Percentiles rank a stretch among this genome's conserved stretches.
phyloP scores from a whole-genome alignment of 2,888 invertebrate species.

The Cantharis rustica region DNA sequence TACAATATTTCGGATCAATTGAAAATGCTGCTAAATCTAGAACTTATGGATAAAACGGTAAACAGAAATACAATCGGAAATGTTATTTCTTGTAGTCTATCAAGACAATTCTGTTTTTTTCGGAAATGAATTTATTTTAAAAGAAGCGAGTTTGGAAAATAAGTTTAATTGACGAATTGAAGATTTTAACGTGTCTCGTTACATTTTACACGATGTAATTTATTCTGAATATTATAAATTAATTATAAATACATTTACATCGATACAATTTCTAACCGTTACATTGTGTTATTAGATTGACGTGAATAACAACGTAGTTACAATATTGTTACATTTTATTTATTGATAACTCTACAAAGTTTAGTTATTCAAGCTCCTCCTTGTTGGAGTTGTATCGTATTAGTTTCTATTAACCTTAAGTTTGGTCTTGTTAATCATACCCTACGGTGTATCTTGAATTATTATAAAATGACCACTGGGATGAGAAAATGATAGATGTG shows the following conservation, averaged over 20 bases:
- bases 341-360: background rate
- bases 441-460: constrained; percentile 22
- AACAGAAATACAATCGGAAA: constrained; percentile 41
- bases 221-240: background rate
- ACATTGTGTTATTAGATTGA: background rate
- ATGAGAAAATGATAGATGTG: constrained; percentile 19
- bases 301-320: background rate
- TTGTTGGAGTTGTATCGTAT: background rate
- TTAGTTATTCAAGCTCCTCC: background rate
- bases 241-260: too few species aligned
- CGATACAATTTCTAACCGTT: too few species aligned
- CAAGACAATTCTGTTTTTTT: constrained; percentile 33
- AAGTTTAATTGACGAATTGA: constrained; percentile 43
- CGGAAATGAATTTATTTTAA: constrained; percentile 34
- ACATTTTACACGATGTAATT: background rate
- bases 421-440: constrained; percentile 15
- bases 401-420: background rate
- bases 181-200: background rate
- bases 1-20: constrained; percentile 11
- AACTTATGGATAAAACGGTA: constrained; percentile 32
- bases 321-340: background rate
- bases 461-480: constrained; percentile 24
- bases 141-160: constrained; percentile 44
- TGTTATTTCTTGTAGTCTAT: constrained; percentile 36
- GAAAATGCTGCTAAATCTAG: constrained; percentile 9